Evolutionary conservation across 2,113 vertebrate species (phyloP).

Genomic region (Lonchura striata): DNA sequence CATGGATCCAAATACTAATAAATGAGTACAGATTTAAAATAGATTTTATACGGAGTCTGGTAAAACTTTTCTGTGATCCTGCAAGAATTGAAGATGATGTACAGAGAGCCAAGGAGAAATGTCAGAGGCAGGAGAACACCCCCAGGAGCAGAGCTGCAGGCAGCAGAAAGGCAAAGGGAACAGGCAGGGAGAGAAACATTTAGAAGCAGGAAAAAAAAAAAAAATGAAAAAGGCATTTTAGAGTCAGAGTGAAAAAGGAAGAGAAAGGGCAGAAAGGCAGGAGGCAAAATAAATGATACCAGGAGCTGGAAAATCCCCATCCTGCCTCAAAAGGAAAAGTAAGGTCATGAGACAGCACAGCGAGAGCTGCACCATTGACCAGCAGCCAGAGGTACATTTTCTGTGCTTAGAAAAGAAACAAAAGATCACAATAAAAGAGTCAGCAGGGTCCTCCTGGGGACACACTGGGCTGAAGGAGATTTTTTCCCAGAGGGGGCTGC

Average conservation of each 20-base stretch:
- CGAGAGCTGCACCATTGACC: neutral
- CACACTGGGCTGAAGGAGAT: neutral
- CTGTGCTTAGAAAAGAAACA: neutral
- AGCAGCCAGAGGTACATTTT: neutral
- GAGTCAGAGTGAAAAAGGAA: neutral
- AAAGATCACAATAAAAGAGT: too few species aligned
- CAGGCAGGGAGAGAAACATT: neutral
- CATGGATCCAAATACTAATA: neutral
- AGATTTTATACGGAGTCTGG: neutral
- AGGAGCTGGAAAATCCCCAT: conserved; percentile 11
- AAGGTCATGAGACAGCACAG: neutral
- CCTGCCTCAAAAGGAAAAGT: neutral
- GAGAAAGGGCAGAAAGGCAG: neutral
- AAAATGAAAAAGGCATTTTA: neutral
- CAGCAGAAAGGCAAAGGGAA: neutral
- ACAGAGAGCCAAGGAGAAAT: neutral
- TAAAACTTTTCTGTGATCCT: neutral
- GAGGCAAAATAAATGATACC: neutral
- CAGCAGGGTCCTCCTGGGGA: neutral
- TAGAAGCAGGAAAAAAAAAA: neutral
- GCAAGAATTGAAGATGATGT: neutral
- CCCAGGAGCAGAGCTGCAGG: neutral
- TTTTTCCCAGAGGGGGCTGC: neutral
- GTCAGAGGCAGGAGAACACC: neutral
- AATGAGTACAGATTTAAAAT: neutral